Conservation (phyloP, 2,888 invertebrate genomes). For the Andrena marginata region DNA sequence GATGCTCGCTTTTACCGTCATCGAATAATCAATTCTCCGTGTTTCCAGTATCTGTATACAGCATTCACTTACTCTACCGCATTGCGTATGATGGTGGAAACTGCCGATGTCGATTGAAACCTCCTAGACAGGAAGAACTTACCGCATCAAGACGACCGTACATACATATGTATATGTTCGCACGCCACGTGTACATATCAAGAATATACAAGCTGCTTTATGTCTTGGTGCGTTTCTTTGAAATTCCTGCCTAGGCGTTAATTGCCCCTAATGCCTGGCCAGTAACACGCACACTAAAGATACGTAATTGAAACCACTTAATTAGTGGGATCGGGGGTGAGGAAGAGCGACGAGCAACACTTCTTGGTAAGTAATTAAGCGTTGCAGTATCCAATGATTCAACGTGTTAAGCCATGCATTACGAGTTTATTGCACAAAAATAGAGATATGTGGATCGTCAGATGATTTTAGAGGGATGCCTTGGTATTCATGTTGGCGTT, state of each 20-base stretch:
- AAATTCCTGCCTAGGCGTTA: not conserved
- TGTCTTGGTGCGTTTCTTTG: not conserved
- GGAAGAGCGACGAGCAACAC: too few relatives aligned
- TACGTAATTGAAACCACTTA: too few relatives aligned
- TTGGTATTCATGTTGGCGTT: too few relatives aligned
- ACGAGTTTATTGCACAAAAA: too few relatives aligned
- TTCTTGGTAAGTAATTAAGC: too few relatives aligned
- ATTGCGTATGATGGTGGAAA: conserved; percentile 36
- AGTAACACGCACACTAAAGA: too few relatives aligned
- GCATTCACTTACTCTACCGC: conserved; percentile 61
- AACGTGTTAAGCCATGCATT: too few relatives aligned
- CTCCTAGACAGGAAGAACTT: not conserved
- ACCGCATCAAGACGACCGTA: not conserved
- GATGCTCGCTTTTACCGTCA: not conserved
- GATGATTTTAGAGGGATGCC: too few relatives aligned
- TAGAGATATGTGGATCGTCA: too few relatives aligned
- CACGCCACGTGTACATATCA: not conserved
- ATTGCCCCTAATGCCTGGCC: too few relatives aligned
- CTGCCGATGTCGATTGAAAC: not conserved
- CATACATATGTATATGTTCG: not conserved
- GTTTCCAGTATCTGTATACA: conserved; percentile 53
- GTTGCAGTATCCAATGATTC: too few relatives aligned
- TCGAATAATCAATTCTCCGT: not conserved
- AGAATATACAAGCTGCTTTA: conserved; percentile 17
- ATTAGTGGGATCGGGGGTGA: too few relatives aligned